Conservation (phyloP, 2,888 invertebrate species). For the Cantharis rustica region DNA sequence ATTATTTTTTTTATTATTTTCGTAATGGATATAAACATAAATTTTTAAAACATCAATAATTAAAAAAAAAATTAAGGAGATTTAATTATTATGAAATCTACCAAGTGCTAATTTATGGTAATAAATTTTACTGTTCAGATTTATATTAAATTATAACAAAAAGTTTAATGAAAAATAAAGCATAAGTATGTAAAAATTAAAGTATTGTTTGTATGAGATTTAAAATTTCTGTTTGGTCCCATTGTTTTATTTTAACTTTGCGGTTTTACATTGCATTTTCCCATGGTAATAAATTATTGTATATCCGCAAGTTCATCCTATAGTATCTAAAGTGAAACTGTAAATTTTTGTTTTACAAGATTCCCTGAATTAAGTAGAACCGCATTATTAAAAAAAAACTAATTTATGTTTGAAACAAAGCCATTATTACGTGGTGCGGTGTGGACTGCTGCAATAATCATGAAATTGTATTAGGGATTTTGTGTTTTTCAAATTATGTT, state of each 20-base stretch:
- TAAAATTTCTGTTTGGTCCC: background rate
- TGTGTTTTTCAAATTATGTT: background rate
- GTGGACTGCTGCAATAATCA: background rate
- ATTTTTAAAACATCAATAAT: background rate
- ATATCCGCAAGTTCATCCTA: background rate
- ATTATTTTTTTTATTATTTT: background rate
- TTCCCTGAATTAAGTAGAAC: background rate
- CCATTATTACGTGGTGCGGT: background rate
- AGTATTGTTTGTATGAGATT: background rate
- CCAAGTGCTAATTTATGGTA: too few species aligned
- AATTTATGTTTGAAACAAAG: background rate
- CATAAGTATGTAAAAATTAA: background rate
- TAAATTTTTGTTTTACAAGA: background rate
- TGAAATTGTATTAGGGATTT: background rate
- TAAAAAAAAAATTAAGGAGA: background rate
- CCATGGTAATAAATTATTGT: background rate
- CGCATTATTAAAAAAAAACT: background rate
- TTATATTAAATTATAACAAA: background rate
- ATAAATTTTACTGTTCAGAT: background rate
- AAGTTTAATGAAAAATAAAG: background rate
- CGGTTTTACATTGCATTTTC: background rate
- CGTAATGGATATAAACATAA: background rate
- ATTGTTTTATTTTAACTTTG: background rate
- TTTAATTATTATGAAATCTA: background rate
- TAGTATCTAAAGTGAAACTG: background rate